Base-by-base conservation (phyloP, 2,888 invertebrate genomes). In the Cryptus armator region DNA sequence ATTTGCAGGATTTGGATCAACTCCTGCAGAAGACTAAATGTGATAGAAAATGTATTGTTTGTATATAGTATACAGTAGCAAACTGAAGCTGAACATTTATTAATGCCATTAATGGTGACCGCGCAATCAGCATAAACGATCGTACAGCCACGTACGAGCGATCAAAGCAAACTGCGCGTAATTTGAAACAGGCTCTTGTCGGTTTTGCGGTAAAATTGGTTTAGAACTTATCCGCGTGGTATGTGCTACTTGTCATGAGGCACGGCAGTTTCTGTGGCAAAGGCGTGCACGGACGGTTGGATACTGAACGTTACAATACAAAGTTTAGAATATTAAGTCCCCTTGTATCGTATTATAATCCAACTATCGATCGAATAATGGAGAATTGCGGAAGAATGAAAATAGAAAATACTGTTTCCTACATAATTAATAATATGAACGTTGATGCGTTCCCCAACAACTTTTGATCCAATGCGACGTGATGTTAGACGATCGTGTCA, bases 141-240 rank as follows among this genome's bases (percentile, higher is more conserved):
- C 1, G 56, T 56, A 56, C 12, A 24, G 24, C 12, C 56, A 10
- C 10, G 56, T 56, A 62, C 62, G 37, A 62, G 37, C 62, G 37
- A 62, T 62, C 62, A 37, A 62, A 37, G 32, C 62, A 37, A 12
- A 4, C 56, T 24, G 10, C 56, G 9, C 56, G 10, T 56, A 10
- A 56, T 56, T 56, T 56, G 10, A 24, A 56, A 24, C 24, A 56
- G 4, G 56, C 32, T 37, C 37, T n/a, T 29, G 32, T 62, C 12
- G 62, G 37, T 62, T 37, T 29, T 62, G 62, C 14, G 62, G 37
- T 62, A 62, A 62, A 62, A 62, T 29, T 32, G 62, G 29, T 62
- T 62, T 7, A 10, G n/a, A 62, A 62, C 37, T 62, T 37, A 62
- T 32, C 32, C 37, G 56, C 10, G 37, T 29, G 7, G n/a, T 29